These are phyloP conservation scores for Aurelia aurita complex sp. Pacific DNA, from an alignment of 30 jellyfish, hydroid and myxozoan species.

Conservation along the genomic window DNA sequence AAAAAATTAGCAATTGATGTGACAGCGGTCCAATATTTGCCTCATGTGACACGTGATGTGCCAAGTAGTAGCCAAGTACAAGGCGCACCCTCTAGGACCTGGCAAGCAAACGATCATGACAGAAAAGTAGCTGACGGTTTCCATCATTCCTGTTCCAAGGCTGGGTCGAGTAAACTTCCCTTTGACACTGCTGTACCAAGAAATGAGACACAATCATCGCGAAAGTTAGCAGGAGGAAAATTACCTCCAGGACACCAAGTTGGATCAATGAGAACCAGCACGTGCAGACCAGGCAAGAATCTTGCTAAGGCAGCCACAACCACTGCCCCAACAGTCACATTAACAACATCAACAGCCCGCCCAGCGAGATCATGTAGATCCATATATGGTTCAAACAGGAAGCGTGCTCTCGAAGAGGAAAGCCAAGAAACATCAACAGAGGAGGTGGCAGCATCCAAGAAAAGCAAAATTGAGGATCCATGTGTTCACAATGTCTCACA, in stretches of 20 bases:
- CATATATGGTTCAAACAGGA: conserved; percentile 12
- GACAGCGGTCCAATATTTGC: conserved; percentile 9
- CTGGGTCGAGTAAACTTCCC: neutral
- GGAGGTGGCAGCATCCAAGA: neutral
- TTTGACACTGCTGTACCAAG: neutral
- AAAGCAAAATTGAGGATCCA: neutral
- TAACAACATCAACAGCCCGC: neutral
- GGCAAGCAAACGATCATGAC: neutral
- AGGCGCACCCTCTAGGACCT: neutral
- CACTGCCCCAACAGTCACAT: neutral
- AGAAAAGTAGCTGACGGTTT: neutral
- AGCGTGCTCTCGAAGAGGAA: neutral
- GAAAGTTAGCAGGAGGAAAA: neutral
- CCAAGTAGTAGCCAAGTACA: neutral
- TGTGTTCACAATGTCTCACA: too few relatives aligned
- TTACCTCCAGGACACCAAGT: neutral
- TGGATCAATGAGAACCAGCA: neutral
- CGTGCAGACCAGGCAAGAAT: neutral
- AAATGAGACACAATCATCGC: neutral
- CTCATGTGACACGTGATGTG: neutral
- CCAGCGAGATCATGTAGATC: conserved; percentile 30
- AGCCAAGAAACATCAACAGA: neutral
- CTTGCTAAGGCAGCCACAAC: neutral
- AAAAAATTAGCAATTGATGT: conserved; percentile 31
- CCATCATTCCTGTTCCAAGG: neutral